A percentile compares a stretch with the other conserved stretches of the same genome.
These are phyloP conservation scores for Laodelphax striatellus DNA, from an alignment of 1,140 invertebrate species.

Conservation along the genomic window DNA sequence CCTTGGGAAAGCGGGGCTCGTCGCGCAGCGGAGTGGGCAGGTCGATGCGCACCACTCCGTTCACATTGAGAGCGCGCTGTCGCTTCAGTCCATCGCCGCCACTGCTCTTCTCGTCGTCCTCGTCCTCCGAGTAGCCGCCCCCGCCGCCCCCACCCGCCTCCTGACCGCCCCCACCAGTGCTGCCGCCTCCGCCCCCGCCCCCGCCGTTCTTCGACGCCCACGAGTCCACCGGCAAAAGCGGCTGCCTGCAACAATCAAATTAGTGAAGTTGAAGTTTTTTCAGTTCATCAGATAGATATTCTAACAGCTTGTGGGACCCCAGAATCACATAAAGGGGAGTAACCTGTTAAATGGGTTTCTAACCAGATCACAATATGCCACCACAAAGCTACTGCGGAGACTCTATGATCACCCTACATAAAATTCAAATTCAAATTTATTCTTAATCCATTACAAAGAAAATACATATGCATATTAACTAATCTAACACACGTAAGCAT, in stretches of 20 bases:
- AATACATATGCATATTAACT: no score
- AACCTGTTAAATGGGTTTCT: no score
- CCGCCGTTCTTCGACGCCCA: constrained; percentile 33
- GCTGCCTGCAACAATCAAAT: constrained; percentile 25
- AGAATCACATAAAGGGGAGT: no score
- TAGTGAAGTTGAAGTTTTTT: no score
- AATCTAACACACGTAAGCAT: no score
- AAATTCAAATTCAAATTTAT: no score
- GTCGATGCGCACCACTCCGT: constrained; percentile 40
- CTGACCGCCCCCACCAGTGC: not conserved
- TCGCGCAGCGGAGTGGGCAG: constrained; percentile 42
- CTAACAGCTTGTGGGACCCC: no score
- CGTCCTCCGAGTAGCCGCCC: constrained; percentile 29
- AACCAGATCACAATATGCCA: no score
- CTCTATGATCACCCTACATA: no score
- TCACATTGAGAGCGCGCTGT: constrained; percentile 32
- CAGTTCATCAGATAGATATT: no score
- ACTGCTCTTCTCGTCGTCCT: constrained; percentile 32
- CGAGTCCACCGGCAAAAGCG: constrained; percentile 32
- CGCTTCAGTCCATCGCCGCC: constrained; percentile 26
- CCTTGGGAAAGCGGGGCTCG: constrained; percentile 52
- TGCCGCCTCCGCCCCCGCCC: not conserved
- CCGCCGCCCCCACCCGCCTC: constrained; percentile 35
- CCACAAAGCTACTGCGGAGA: no score
- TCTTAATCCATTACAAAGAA: no score